Evolutionary conservation across 2,113 vertebrate genomes (phyloP).

Genomic region (Lophotis ruficrista): DNA sequence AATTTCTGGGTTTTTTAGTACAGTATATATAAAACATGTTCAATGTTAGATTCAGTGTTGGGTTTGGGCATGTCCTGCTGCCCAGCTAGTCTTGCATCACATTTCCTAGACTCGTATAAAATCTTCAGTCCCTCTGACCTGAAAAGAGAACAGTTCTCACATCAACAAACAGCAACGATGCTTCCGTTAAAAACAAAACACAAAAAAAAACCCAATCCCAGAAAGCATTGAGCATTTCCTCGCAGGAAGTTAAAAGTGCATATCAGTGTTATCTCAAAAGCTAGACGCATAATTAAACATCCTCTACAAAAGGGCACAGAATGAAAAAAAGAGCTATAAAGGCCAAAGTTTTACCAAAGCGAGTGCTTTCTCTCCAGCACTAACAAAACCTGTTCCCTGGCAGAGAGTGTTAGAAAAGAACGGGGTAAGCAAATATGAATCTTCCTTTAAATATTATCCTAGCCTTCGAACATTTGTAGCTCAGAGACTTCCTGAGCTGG

Average conservation of each 20-base stretch:
- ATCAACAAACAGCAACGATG: neutral
- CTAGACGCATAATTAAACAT: conserved; percentile 25
- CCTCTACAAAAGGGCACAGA: neutral
- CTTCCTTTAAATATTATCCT: conserved; percentile 9
- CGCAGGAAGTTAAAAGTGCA: neutral
- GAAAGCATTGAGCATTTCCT: conserved; percentile 30
- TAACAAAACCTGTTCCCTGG: neutral
- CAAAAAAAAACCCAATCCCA: neutral
- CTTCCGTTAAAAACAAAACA: neutral
- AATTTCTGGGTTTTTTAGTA: neutral
- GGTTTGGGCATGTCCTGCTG: neutral
- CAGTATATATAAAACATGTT: neutral
- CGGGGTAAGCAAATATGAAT: neutral
- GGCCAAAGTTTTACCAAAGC: neutral
- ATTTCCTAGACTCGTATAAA: neutral
- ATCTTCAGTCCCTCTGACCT: neutral
- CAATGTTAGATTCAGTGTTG: neutral
- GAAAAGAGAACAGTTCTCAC: neutral
- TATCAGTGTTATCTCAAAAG: conserved; percentile 28
- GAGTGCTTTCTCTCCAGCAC: neutral
- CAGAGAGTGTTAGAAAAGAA: neutral
- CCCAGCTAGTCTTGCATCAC: neutral
- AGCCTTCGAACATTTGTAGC: neutral
- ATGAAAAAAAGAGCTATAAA: neutral
- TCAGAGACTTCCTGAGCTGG: neutral